Conservation (phyloP, 2,113 vertebrate genomes). For the Oplegnathus fasciatus region DNA sequence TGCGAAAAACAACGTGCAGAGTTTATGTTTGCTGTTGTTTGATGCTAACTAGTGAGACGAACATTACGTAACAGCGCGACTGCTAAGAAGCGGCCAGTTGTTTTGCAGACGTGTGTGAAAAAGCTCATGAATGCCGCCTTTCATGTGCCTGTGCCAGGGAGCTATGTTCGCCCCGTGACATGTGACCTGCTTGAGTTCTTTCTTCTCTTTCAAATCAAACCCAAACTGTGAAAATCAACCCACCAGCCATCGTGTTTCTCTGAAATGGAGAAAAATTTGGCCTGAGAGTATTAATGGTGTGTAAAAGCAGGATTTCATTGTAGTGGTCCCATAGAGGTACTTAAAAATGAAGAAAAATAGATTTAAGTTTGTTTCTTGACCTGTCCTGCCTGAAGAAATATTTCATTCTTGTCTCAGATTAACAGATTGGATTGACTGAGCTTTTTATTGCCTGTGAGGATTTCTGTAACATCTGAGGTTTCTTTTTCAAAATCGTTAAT, state of each 20-base stretch:
- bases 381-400: not conserved
- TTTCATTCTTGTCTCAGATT: constrained; percentile 9
- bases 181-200: constrained; percentile 71
- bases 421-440: not conserved
- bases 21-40: constrained; percentile 58
- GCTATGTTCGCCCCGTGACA: constrained; percentile 61
- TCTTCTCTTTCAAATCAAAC: constrained; percentile 68
- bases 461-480: not conserved
- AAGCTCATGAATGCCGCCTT: constrained; percentile 78
- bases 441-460: constrained; percentile 9
- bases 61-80: constrained; percentile 45
- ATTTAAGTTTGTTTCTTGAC: not conserved
- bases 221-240: constrained; percentile 43
- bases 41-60: constrained; percentile 50
- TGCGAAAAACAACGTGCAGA: constrained; percentile 31
- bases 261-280: not conserved
- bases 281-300: not conserved
- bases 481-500: not conserved
- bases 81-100: constrained; percentile 61
- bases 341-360: not conserved
- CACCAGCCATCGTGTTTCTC: not conserved
- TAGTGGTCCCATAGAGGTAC: not conserved
- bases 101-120: constrained; percentile 67
- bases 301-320: not conserved
- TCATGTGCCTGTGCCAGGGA: constrained; percentile 61